These are phyloP conservation scores for Tetanocera ferruginea DNA, from an alignment of 2,888 invertebrate genomes.

Conservation along the genomic window DNA sequence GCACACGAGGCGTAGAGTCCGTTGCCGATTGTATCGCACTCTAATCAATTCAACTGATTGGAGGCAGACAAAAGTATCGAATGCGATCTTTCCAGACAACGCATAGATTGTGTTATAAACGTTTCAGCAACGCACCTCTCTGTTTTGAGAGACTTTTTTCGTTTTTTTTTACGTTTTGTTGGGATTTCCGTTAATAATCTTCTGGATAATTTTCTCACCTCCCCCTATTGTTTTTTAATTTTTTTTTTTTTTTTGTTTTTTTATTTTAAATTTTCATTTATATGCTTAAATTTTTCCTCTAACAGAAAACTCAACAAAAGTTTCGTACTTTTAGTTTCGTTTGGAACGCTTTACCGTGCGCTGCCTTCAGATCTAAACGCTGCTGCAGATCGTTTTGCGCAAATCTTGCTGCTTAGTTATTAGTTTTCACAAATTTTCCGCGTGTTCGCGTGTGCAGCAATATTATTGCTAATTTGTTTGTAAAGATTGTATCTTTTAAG, in stretches of 20 bases:
- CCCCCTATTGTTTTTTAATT: background rate
- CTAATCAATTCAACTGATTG: background rate
- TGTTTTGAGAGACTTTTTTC: background rate
- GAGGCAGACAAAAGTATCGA: background rate
- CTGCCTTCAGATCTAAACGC: background rate
- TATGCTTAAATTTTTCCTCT: background rate
- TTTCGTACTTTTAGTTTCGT: slow-evolving; percentile 45
- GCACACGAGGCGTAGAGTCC: background rate
- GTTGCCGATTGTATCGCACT: background rate
- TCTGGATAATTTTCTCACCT: slow-evolving; percentile 22
- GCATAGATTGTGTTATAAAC: background rate
- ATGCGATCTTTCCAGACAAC: background rate
- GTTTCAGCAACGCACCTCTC: background rate
- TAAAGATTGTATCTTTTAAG: background rate
- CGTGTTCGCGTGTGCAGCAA: slow-evolving; percentile 11
- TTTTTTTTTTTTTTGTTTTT: background rate
- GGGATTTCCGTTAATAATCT: background rate
- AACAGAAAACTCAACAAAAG: slow-evolving; percentile 18
- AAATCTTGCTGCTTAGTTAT: background rate
- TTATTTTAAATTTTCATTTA: background rate
- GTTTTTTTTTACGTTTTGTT: background rate
- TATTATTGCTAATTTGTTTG: background rate
- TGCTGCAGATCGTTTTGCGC: slow-evolving; percentile 4
- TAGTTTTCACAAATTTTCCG: background rate
- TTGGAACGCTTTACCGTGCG: slow-evolving; percentile 42